phyloP scores from a whole-genome alignment of 1,140 invertebrate genomes.

The Maniola jurtina region DNA sequence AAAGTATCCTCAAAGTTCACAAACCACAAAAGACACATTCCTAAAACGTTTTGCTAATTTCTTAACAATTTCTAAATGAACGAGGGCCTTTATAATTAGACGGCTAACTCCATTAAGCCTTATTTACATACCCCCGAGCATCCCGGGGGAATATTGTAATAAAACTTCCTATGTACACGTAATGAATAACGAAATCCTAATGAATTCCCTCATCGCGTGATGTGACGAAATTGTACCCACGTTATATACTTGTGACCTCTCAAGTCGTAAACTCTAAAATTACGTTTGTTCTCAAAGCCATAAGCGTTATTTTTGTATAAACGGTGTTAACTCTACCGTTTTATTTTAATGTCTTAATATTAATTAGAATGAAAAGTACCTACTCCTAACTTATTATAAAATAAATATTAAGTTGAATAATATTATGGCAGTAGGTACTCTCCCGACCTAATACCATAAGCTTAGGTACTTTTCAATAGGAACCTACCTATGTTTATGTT shows the following conservation, averaged over 20 bases:
- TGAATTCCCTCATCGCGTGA: conserved; percentile 18
- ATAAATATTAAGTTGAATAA: too few relatives aligned
- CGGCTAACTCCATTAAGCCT: conserved; percentile 19
- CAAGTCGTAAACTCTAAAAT: background rate
- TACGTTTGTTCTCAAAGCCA: background rate
- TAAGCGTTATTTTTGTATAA: background rate
- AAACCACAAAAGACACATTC: background rate
- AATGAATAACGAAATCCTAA: conserved; percentile 37
- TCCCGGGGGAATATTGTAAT: conserved; percentile 35
- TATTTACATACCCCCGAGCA: conserved; percentile 29
- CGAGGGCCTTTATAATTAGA: conserved; percentile 27
- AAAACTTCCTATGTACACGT: conserved; percentile 38
- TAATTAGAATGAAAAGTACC: background rate
- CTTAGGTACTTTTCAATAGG: too few relatives aligned
- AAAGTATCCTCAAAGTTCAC: background rate
- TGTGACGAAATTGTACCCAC: conserved; percentile 7
- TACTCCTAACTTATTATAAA: too few relatives aligned
- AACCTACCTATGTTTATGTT: too few relatives aligned
- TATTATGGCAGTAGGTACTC: too few relatives aligned
- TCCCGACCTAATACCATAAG: too few relatives aligned
- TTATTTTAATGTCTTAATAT: background rate
- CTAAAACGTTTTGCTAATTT: conserved; percentile 19
- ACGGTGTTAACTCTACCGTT: background rate
- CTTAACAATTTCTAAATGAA: conserved; percentile 20
- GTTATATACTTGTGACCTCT: background rate